Conservation (phyloP, 2,888 invertebrate species). For the Chaitophorus viminalis region DNA sequence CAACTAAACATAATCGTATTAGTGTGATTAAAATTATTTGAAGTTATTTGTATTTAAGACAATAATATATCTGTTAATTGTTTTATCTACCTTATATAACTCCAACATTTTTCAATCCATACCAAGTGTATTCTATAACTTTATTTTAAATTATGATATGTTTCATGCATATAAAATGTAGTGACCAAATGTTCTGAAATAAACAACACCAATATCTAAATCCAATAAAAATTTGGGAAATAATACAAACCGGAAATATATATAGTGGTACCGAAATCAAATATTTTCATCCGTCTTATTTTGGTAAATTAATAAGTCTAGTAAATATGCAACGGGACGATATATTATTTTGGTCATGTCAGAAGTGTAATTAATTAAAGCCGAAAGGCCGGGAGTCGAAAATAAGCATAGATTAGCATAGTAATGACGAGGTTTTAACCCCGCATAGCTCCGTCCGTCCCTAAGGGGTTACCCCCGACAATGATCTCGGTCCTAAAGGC, state of each 20-base stretch:
- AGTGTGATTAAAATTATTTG: too few relatives aligned
- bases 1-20: too few relatives aligned
- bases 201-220: background rate
- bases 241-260: background rate
- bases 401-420: slow-evolving; percentile 61
- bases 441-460: background rate
- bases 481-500: slow-evolving; percentile 52
- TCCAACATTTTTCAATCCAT: too few relatives aligned
- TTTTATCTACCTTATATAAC: too few relatives aligned
- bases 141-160: too few relatives aligned
- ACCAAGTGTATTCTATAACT: too few relatives aligned
- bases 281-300: background rate
- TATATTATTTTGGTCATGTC: slow-evolving; percentile 34
- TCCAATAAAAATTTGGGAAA: background rate
- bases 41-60: too few relatives aligned
- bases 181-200: background rate
- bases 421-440: slow-evolving; percentile 58
- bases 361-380: slow-evolving; percentile 48
- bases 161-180: too few relatives aligned
- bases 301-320: background rate
- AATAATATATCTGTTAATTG: too few relatives aligned
- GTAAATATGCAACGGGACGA: background rate
- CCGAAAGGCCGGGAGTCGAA: slow-evolving; percentile 48
- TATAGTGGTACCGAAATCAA: background rate
- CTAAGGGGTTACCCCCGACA: background rate